Base-by-base conservation (phyloP, 1,140 invertebrate species). In the Dendroctonus ponderosae region DNA sequence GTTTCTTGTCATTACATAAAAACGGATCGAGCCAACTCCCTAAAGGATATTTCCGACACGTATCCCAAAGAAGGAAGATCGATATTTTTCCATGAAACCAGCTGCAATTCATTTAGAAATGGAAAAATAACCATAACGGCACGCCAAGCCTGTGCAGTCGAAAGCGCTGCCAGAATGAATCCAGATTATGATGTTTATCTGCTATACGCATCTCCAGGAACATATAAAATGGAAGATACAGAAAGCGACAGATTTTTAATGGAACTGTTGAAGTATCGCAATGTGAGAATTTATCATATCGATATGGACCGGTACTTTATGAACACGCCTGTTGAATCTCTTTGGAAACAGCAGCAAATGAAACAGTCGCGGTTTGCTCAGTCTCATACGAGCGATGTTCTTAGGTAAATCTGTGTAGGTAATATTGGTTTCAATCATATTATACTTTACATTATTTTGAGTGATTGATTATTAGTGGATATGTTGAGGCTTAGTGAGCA, bases 81-180 rank as follows among this genome's bases (percentile, higher is more conserved):
- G 26, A 79, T 79, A 51, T 79, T 79, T 62, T 78, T 79, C 61
- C 76, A 77, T 44, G 77, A 79, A 70, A 77, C 74, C 5, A 77
- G 79, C 2, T 84, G 81, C 26, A 79, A 71, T 51, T 76, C 74
- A 43, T 80, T 79, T 67, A 68, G 69, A 0, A 73, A 75, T 8
- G 75, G 75, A 5, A 80, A 78, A 60, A 73, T 79, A 2, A 58
- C 76, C 7, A 69, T 87, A 15, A 82, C 76, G 26, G 62, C 82
- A 0, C 77, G 87, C 14, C 85, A 89, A 71, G 86, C 87, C 0
- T 89, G 87, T 70, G 85, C 87, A 0, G 82, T 89, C 1, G 87
- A 89, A 79, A 88, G 87, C 0, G 86, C 86, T 0, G 87, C 87
- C 1, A 71, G 76, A 41, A 78, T 83, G 72, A 87, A 89, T 78